Evolutionary conservation across 2,113 vertebrate genomes (phyloP).

Genomic region (Verasper variegatus): DNA sequence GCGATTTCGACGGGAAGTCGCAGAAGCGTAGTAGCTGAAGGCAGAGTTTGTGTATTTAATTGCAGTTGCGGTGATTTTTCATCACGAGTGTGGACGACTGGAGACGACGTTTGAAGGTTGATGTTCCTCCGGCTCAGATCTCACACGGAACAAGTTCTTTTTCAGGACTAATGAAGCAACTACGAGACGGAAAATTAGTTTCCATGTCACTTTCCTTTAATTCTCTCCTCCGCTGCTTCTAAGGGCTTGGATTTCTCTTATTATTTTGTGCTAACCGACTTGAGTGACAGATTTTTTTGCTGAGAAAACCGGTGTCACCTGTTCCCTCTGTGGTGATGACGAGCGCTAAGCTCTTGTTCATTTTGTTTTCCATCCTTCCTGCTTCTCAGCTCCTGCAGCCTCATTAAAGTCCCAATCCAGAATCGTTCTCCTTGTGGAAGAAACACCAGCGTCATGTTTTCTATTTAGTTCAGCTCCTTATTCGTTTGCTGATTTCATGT

Average conservation of each 20-base stretch:
- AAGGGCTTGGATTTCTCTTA: constrained; percentile 50
- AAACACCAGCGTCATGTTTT: neutral
- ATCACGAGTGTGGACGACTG: too few species aligned
- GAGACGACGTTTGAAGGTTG: constrained; percentile 2
- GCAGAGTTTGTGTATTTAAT: constrained; percentile 32
- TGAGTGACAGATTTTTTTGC: neutral
- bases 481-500: neutral
- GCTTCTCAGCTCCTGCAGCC: neutral
- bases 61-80: neutral
- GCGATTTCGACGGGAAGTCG: neutral
- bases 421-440: constrained; percentile 13
- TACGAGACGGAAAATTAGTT: constrained; percentile 17
- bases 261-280: constrained; percentile 27
- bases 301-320: constrained; percentile 10
- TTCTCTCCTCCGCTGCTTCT: constrained; percentile 19
- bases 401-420: constrained; percentile 58
- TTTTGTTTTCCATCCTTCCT: constrained; percentile 21
- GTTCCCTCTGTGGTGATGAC: constrained; percentile 10
- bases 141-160: constrained; percentile 40
- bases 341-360: constrained; percentile 12
- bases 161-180: constrained; percentile 52
- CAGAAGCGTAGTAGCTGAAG: neutral
- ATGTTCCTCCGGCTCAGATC: constrained; percentile 55
- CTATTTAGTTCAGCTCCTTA: neutral
- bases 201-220: constrained; percentile 42